Base-by-base conservation (phyloP, 2,113 vertebrate genomes). In the Empidonax alnorum region DNA sequence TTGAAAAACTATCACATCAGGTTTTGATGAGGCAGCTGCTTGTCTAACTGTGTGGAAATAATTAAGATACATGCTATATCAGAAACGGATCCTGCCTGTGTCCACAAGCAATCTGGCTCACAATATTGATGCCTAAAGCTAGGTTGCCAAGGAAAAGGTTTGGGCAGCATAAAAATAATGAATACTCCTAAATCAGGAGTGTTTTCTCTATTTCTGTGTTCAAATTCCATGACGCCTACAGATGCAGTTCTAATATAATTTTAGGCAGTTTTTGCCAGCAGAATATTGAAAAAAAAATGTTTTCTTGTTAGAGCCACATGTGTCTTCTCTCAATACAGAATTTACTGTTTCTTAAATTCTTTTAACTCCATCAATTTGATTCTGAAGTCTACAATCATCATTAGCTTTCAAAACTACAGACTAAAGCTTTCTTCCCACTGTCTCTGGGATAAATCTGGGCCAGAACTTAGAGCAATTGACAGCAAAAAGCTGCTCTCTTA, bases 31-130 rank as follows among this genome's bases (percentile, higher is more conserved):
- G 52, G 56, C 52, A 78, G 24, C 24, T 80, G 62, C 39, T 44
- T 52, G 30, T 14, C 0, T 28, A 90, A 75, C 17, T 22, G 12
- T 8, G 22, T 47, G 30, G 35, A 90, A 87, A 66, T 25, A 31
- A n/a, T 46, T 39, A 41, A 12, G 10, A 61, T 5, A 52, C 14
- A 69, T 44, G 37, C 14, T 5, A 0, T 1, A 1, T 49, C 35
- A 71, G 49, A 58, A 82, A 85, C 19, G 14, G 14, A 25, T 28
- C 42, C 71, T 75, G 74, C 21, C 39, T 55, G 78, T 24, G 35
- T 37, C 58, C 75, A 73, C 71, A 67, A 68, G 52, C 56, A 71
- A 62, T 15, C 31, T 58, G 46, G 30, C 28, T 77, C 50, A 42
- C 2, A 12, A 33, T 17, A 50, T 16, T 55, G 16, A 66, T 33